These are phyloP conservation scores for Caenorhabditis brenneri DNA, from an alignment of 1,140 invertebrate species.

Conservation along the genomic window DNA sequence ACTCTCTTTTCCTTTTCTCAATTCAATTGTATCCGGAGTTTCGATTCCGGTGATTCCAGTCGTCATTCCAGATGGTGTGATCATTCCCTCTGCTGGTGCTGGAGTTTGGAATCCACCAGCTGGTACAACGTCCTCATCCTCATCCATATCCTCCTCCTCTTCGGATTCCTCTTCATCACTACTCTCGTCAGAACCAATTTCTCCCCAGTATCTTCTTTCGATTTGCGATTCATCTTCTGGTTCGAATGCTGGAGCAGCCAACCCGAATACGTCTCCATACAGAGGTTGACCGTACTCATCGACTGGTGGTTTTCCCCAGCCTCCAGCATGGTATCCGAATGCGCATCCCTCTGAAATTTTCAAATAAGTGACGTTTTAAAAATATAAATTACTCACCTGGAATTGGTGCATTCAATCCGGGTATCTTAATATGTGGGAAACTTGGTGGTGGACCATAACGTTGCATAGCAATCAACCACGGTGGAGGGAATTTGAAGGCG, in stretches of 20 bases:
- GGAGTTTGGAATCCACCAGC: constrained; percentile 57
- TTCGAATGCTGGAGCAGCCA: constrained; percentile 59
- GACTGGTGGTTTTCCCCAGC: constrained; percentile 99
- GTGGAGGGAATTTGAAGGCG: constrained; percentile 80
- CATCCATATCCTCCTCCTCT: constrained; percentile 75
- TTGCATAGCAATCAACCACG: constrained; percentile 99
- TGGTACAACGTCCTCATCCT: constrained; percentile 68
- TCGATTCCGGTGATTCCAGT: constrained; percentile 90
- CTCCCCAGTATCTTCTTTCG: constrained; percentile 92
- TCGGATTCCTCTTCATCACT: constrained; percentile 81
- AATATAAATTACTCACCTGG: constrained; percentile 78
- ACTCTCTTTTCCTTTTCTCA: constrained; percentile 94
- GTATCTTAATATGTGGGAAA: constrained; percentile 97
- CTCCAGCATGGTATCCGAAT: constrained; percentile 97
- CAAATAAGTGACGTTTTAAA: background rate
- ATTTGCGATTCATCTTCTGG: constrained; percentile 82
- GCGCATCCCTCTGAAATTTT: constrained; percentile 93
- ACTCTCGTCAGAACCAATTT: constrained; percentile 85
- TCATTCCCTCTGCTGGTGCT: constrained; percentile 74
- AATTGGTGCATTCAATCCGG: constrained; percentile 73
- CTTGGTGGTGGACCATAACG: constrained; percentile 98
- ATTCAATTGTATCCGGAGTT: constrained; percentile 96
- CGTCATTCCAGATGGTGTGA: constrained; percentile 91
- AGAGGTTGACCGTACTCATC: constrained; percentile 95
- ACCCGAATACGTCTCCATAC: constrained; percentile 97